Conservation (phyloP, 2,888 invertebrate genomes). For the Micropterix aruncella region DNA sequence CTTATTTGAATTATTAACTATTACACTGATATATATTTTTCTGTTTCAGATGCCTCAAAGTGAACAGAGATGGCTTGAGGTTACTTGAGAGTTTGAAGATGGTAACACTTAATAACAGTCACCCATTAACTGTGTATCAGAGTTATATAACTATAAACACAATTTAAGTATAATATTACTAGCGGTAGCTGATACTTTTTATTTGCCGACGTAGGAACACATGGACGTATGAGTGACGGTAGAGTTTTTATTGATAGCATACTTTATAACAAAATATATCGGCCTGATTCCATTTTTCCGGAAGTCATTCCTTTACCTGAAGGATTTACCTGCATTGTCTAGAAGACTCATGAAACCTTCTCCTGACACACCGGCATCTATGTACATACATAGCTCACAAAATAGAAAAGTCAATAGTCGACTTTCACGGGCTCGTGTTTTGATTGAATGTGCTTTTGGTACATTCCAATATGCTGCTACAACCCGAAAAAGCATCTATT, state of each 20-base stretch:
- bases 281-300: constrained; percentile 9
- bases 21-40: constrained; percentile 11
- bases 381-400: constrained; percentile 8
- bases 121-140: constrained; percentile 14
- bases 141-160: constrained; percentile 16
- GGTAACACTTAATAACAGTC: constrained; percentile 15
- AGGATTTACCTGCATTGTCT: constrained; percentile 4
- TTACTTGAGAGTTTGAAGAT: constrained; percentile 13
- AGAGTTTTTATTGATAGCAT: constrained; percentile 12
- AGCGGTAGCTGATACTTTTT: constrained; percentile 15
- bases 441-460: constrained; percentile 10
- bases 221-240: constrained; percentile 15
- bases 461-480: constrained; percentile 6
- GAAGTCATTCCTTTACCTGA: constrained; percentile 4
- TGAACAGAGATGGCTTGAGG: constrained; percentile 15
- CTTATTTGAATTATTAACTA: constrained; percentile 8
- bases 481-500: constrained; percentile 12
- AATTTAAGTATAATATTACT: constrained; percentile 14
- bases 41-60: constrained; percentile 11
- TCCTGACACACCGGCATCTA: constrained; percentile 7
- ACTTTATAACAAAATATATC: constrained; percentile 10
- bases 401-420: constrained; percentile 8
- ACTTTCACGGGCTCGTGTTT: constrained; percentile 8
- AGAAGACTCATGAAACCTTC: constrained; percentile 9
- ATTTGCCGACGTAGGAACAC: constrained; percentile 15